Evolutionary conservation across 2,113 vertebrate species (phyloP).

Genomic region (Chloropsis cyanopogon): DNA sequence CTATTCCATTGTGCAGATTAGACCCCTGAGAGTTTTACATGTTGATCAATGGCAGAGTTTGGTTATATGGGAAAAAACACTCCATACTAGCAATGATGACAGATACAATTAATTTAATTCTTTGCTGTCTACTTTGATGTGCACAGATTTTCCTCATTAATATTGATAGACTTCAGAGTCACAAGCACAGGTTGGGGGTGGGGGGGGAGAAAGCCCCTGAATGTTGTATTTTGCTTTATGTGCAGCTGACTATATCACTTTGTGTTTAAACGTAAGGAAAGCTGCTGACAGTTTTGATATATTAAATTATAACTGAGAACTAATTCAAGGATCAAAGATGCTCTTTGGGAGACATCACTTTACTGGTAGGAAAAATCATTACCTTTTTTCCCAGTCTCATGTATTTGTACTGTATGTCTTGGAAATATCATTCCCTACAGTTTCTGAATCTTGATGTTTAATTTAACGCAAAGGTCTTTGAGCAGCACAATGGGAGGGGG

Average conservation of each 20-base stretch:
- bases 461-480: conserved; percentile 77
- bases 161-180: conserved; percentile 7
- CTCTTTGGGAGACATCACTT: conserved; percentile 66
- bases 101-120: conserved; percentile 30
- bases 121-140: conserved; percentile 9
- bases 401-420: conserved; percentile 63
- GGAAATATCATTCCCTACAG: conserved; percentile 66
- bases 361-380: conserved; percentile 59
- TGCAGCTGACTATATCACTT: conserved; percentile 27
- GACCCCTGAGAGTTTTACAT: neutral
- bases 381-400: conserved; percentile 50
- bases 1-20: neutral
- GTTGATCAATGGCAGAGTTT: neutral
- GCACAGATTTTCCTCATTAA: conserved; percentile 2
- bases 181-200: neutral
- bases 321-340: conserved; percentile 77
- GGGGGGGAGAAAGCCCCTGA: neutral
- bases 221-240: conserved; percentile 52
- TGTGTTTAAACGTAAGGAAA: conserved; percentile 38
- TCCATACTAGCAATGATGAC: neutral
- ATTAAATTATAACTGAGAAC: conserved; percentile 76
- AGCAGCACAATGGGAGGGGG: conserved; percentile 67
- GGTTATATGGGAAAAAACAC: neutral
- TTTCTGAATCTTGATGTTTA: conserved; percentile 79
- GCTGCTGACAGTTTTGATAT: conserved; percentile 34